phyloP scores from a whole-genome alignment of 2,888 invertebrate species.

The Eueremaeus valkanovi region DNA sequence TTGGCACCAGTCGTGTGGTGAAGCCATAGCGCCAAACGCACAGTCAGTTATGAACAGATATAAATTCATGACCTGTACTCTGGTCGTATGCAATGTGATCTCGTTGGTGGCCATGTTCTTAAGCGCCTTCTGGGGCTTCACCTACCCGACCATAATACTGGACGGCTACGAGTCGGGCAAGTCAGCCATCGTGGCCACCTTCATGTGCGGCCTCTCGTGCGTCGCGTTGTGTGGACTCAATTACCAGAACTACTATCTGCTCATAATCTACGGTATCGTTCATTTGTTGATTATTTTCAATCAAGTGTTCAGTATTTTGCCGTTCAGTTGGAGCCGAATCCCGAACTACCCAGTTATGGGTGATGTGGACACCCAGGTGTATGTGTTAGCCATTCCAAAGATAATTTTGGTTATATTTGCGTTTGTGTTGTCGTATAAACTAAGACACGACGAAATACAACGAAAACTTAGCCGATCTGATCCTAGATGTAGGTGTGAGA shows the following conservation, averaged over 20 bases:
- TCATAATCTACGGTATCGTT: conserved; percentile 33
- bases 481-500: conserved; percentile 23
- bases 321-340: conserved; percentile 39
- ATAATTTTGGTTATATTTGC: conserved; percentile 36
- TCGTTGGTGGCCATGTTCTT: conserved; percentile 41
- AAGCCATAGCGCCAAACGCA: too few species aligned
- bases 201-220: conserved; percentile 34
- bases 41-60: conserved; percentile 37
- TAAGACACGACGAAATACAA: conserved; percentile 38
- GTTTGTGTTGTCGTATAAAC: conserved; percentile 34
- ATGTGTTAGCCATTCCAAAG: conserved; percentile 32
- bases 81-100: conserved; percentile 39
- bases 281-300: conserved; percentile 39
- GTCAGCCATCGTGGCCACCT: conserved; percentile 39
- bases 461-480: conserved; percentile 37
- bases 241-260: conserved; percentile 41
- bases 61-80: conserved; percentile 40
- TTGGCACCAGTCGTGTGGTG: background rate
- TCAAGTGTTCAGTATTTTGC: conserved; percentile 38
- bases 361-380: conserved; percentile 34
- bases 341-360: conserved; percentile 39
- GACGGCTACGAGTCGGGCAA: conserved; percentile 40
- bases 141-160: conserved; percentile 35
- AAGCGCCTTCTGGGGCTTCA: conserved; percentile 42
- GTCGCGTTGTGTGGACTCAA: conserved; percentile 40